Evolutionary conservation across 2,888 invertebrate genomes (phyloP).

Genomic region (Platycheirus rosarum): DNA sequence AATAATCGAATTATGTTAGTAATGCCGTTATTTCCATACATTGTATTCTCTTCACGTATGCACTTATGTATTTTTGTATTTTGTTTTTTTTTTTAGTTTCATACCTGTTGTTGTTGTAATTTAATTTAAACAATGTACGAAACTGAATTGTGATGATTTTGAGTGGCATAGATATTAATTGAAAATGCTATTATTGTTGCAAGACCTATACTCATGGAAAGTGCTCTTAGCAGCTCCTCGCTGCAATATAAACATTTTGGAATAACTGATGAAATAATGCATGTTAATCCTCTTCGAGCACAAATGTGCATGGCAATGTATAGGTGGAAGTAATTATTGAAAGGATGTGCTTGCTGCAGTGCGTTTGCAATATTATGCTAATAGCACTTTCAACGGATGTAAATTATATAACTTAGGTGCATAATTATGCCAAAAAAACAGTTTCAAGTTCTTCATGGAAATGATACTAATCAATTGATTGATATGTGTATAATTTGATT

Average conservation of each 20-base stretch:
- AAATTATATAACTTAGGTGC: too few relatives aligned
- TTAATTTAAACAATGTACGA: slow-evolving; percentile 23
- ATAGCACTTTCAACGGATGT: too few relatives aligned
- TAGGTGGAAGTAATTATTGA: too few relatives aligned
- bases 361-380: too few relatives aligned
- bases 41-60: slow-evolving; percentile 22
- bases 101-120: not conserved
- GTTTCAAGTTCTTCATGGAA: too few relatives aligned
- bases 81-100: not conserved
- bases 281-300: not conserved
- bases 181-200: slow-evolving; percentile 37
- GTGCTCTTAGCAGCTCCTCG: slow-evolving; percentile 38
- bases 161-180: slow-evolving; percentile 24
- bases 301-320: too few relatives aligned
- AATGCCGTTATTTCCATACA: slow-evolving; percentile 55
- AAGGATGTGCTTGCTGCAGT: too few relatives aligned
- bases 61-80: not conserved
- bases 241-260: slow-evolving; percentile 28
- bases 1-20: slow-evolving; percentile 57
- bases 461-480: too few relatives aligned
- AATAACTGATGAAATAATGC: not conserved
- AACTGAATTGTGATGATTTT: slow-evolving; percentile 3
- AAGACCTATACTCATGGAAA: slow-evolving; percentile 59
- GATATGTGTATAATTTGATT: too few relatives aligned
- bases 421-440: too few relatives aligned